Conservation (phyloP, 2,113 vertebrate genomes). For the Willisornis vidua region DNA sequence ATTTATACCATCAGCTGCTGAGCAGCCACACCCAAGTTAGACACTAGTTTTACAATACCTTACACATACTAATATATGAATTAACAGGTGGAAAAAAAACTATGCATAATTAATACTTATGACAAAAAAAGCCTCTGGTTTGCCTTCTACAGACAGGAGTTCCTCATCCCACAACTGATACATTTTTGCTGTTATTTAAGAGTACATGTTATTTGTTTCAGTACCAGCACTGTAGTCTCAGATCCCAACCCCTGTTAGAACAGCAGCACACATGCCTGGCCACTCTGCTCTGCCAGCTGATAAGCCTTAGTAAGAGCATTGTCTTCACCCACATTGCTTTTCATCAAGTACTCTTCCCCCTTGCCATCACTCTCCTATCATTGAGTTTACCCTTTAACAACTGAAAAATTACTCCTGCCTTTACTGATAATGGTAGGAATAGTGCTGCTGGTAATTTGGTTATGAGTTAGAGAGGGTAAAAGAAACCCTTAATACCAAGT, state of each 20-base stretch:
- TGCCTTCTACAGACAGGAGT: neutral
- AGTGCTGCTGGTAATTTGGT: neutral
- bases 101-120: neutral
- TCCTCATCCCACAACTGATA: fast-evolving
- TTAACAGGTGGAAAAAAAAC: neutral
- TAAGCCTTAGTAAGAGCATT: neutral
- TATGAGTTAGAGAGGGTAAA: neutral
- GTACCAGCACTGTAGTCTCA: neutral
- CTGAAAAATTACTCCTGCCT: neutral
- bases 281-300: neutral
- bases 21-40: neutral
- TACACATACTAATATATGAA: neutral
- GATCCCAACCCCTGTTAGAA: neutral
- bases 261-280: neutral
- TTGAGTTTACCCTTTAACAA: neutral
- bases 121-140: neutral
- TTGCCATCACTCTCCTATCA: neutral
- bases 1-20: neutral
- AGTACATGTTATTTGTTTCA: neutral
- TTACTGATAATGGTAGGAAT: neutral
- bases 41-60: neutral
- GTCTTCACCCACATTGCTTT: neutral
- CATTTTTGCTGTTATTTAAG: neutral
- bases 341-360: neutral
- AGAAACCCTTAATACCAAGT: neutral